Evolutionary conservation across 1,140 invertebrate genomes (phyloP).

Genomic region (Mizuhopecten yessoensis): DNA sequence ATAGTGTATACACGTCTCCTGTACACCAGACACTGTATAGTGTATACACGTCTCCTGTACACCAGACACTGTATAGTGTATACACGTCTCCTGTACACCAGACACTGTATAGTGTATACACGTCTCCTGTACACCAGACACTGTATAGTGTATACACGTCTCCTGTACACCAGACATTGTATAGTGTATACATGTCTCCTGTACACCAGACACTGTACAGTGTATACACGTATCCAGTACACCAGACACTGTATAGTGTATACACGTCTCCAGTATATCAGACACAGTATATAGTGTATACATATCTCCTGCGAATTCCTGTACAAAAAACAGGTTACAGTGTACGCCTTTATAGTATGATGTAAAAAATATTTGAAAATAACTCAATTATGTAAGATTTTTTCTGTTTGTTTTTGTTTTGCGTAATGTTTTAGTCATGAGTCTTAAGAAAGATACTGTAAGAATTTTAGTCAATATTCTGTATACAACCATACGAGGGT

Average conservation of each 20-base stretch:
- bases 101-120: conserved; percentile 4
- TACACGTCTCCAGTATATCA: not conserved
- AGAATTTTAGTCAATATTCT: too few species aligned
- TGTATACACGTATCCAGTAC: not conserved
- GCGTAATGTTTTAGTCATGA: too few species aligned
- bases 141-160: not conserved
- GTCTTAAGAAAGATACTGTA: too few species aligned
- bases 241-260: not conserved
- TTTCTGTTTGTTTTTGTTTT: too few species aligned
- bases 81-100: not conserved
- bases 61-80: not conserved
- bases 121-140: not conserved
- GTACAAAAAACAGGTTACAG: not conserved
- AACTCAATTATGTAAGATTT: too few species aligned
- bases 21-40: not conserved
- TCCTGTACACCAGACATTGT: not conserved
- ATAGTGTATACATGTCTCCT: not conserved
- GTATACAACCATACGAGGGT: not conserved
- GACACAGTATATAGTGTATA: not conserved
- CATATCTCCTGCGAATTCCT: not conserved
- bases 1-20: not conserved
- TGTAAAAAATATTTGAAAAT: too few species aligned
- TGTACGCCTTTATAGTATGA: too few species aligned
- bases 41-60: not conserved
- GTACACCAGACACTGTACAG: not conserved